Evolutionary conservation across 92 coral and sea anemone genomes (phyloP), one percentile per base, ranked within the genome.

Genomic region (Palythoa grandis): DNA sequence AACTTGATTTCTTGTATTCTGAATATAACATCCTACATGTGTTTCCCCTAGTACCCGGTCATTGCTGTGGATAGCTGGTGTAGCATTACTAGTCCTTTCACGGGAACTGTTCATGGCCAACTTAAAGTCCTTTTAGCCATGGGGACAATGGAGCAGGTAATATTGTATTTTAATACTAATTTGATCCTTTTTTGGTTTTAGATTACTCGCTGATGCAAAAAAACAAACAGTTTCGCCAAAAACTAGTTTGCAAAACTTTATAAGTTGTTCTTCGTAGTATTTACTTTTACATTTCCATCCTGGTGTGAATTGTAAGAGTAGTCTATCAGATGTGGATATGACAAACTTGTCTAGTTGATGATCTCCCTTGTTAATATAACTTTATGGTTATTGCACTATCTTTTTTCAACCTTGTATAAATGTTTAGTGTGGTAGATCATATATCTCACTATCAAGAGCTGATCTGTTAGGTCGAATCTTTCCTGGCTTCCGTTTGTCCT

Each of bases 71-170:
- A 96, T 89, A 94, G 89, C 58, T 92, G 98, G 97, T 23, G 90
- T 69, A 77, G 66, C 37, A 83, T 96, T 20, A 88, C 83, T 13
- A 95, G 91, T 76, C 99, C 99, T 14, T 96, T 96, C 38, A 90
- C 95, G 71, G 90, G 85, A 67, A 52, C 92, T 52, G 79, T 78
- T 20, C 97, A 96, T 85, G 99, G 99, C 11, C 93, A 96, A 53
- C 88, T 96, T 7, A 92, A 86, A 79, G 95, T 96, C 15, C 93
- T 96, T 71, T 79, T 96, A 68, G 98, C 98, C 50, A 90, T 96
- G 97, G 99, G 99, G 52, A 91, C 93, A 71, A 91, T 90, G 85
- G 91, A 90, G 71, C 99, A 96, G 95, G 99, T 96, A 83, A 13
- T 20, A 37, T 23, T 13, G 25, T 35, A 22, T 20, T 22, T 37